Evolutionary conservation across 2,797 vertebrate genomes (phyloP).

Genomic region (Pogonophryne albipinna): DNA sequence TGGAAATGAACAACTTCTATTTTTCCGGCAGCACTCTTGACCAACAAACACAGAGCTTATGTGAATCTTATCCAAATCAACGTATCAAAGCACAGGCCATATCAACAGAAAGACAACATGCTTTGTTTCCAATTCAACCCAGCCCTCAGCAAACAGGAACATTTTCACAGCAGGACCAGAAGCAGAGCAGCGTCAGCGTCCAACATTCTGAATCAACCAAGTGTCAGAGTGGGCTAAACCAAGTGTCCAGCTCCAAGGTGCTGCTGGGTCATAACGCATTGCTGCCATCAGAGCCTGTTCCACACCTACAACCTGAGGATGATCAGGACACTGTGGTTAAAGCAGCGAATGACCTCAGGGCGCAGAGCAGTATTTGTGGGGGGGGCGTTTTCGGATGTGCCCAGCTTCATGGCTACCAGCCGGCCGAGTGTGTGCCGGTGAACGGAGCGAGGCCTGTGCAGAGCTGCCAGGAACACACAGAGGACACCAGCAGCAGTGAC

Average conservation of each 20-base stretch:
- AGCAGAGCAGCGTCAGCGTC: background rate
- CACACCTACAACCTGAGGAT: background rate
- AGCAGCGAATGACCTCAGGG: background rate
- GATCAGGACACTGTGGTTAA: constrained; percentile 12
- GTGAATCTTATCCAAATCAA: constrained; percentile 6
- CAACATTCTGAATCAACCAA: constrained; percentile 13
- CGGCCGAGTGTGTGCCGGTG: constrained; percentile 36
- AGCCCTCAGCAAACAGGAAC: constrained; percentile 6
- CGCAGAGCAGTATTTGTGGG: constrained; percentile 17
- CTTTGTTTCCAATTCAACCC: constrained; percentile 5
- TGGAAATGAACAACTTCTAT: constrained; percentile 44
- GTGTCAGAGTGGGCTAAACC: constrained; percentile 14
- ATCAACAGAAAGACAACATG: background rate
- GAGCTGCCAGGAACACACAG: constrained; percentile 67
- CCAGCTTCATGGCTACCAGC: constrained; percentile 42
- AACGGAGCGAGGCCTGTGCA: constrained; percentile 50
- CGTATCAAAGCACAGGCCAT: background rate
- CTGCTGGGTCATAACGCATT: constrained; percentile 7
- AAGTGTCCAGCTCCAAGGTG: background rate
- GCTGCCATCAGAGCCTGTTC: constrained; percentile 21
- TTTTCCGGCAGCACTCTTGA: constrained; percentile 14
- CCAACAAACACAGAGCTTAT: constrained; percentile 20
- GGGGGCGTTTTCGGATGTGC: constrained; percentile 33
- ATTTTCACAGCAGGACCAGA: constrained; percentile 28
- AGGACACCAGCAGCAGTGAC: constrained; percentile 84